These are phyloP conservation scores for Dolichoris vasculosae DNA, from an alignment of 1,140 invertebrate species.

Conservation along the genomic window DNA sequence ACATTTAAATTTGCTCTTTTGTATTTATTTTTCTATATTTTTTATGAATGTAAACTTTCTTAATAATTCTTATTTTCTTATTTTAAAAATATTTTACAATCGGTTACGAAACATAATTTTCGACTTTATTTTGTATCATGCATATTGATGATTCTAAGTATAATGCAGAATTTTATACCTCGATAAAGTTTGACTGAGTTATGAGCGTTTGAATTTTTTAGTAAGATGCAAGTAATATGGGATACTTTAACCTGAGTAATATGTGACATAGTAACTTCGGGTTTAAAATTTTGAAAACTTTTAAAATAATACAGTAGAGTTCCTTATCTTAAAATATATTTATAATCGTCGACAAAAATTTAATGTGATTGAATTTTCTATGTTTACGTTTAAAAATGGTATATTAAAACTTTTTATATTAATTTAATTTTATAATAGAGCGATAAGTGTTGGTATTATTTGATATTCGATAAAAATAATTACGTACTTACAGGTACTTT, in stretches of 20 bases:
- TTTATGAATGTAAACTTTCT: neutral
- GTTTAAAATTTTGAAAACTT: neutral
- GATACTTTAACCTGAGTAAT: constrained; percentile 13
- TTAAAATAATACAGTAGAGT: neutral
- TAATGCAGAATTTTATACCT: constrained; percentile 11
- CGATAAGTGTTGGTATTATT: neutral
- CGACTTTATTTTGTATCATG: neutral
- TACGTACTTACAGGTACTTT: neutral
- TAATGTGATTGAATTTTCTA: neutral
- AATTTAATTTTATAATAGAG: neutral
- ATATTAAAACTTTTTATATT: neutral
- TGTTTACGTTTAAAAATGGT: too few relatives aligned
- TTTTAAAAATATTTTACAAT: neutral
- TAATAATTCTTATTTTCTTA: neutral
- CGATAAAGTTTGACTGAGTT: constrained; percentile 23
- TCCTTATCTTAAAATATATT: neutral
- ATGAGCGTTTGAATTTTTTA: constrained; percentile 26
- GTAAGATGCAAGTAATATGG: neutral
- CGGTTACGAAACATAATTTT: neutral
- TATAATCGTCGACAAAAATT: neutral
- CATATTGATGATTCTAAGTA: constrained; percentile 12
- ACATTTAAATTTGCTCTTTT: too few relatives aligned
- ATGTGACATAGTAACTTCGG: neutral
- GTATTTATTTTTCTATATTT: neutral
- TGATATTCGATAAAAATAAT: neutral